Base-by-base conservation (phyloP, 2,888 invertebrate genomes). In the Tholera decimalis region DNA sequence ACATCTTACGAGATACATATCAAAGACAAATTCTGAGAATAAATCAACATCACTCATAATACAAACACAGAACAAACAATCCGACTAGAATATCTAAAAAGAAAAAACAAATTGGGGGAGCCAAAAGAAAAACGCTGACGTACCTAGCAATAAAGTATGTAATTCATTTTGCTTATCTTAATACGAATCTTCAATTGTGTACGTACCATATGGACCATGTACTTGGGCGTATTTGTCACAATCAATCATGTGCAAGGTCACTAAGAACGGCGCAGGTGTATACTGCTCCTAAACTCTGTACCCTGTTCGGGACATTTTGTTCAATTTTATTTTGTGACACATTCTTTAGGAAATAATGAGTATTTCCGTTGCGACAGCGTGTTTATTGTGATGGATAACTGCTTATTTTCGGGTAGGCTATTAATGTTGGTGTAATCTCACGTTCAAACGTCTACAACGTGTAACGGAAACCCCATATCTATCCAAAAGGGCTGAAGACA, bases 221-320 rank as follows among this genome's bases (percentile, higher is more conserved):
- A 80, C 83, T 78, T 83, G 80, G 55, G 82, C 83, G 81, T 87
- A 89, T 91, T 89, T 91, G 91, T 92, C 92, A 88, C 88, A 86
- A 93, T 94, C 93, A 88, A 93, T 94, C 93, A 93, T 88, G 11
- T 67, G 75, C 85, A 89, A 93, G 90, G 90, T 88, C 91, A 87
- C 78, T 28, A 18, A 47, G 18, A 28, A 28, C 65, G 73, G 72
- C 66, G 68, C 87, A 85, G 85, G 85, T 86, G 88, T 82, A 63
- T 72, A 79, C 83, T 85, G 79, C 82, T 82, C 70, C 77, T 69
- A 80, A 75, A 62, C 65, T 77, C 41, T 68, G 58, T 54, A 77
- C 54, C 74, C 60, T 61, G 63, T 47, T 60, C 50, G 26, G 18
- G 35, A 26, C 37, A 46, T 53, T 62, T 73, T 77, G 54, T 76